phyloP scores from a whole-genome alignment of 2,888 invertebrate genomes.

The Spilarctia lutea region DNA sequence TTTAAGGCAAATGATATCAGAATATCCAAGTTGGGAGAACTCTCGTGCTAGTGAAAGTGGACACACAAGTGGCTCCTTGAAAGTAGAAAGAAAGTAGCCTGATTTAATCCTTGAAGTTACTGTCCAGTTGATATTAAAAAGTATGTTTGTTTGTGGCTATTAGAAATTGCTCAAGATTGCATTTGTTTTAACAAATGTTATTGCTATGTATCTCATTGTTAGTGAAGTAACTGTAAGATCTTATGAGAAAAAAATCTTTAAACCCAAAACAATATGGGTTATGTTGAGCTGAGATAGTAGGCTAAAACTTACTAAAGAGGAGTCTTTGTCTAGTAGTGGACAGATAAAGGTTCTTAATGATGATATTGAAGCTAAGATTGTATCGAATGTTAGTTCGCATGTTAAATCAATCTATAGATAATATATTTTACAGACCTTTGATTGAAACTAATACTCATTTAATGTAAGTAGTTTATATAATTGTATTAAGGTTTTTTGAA shows the following conservation, averaged over 20 bases:
- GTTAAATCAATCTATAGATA: too few relatives aligned
- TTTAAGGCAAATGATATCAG: neutral
- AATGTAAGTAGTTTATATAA: neutral
- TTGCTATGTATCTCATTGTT: too few relatives aligned
- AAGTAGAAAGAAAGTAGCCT: slow-evolving; percentile 61
- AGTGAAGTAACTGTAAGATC: too few relatives aligned
- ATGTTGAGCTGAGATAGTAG: too few relatives aligned
- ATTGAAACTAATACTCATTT: neutral
- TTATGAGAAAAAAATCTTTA: too few relatives aligned
- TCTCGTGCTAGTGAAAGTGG: slow-evolving; percentile 56
- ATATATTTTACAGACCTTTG: neutral
- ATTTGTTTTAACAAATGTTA: neutral
- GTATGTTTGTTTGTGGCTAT: neutral
- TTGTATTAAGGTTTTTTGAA: too few relatives aligned
- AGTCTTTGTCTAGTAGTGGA: too few relatives aligned
- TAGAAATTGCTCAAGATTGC: neutral
- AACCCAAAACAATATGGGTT: neutral
- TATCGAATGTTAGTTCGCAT: neutral
- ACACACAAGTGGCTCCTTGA: slow-evolving; percentile 29
- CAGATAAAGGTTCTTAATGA: too few relatives aligned
- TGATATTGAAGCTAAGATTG: neutral
- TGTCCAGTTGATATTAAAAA: slow-evolving; percentile 24
- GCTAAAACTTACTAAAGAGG: too few relatives aligned
- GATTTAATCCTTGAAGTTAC: slow-evolving; percentile 56
- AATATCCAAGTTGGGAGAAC: neutral